A percentile compares a stretch with the other conserved stretches of the same genome.
Conservation (phyloP, 2,888 invertebrate species). For the Dyspetes luteomarginatus region DNA sequence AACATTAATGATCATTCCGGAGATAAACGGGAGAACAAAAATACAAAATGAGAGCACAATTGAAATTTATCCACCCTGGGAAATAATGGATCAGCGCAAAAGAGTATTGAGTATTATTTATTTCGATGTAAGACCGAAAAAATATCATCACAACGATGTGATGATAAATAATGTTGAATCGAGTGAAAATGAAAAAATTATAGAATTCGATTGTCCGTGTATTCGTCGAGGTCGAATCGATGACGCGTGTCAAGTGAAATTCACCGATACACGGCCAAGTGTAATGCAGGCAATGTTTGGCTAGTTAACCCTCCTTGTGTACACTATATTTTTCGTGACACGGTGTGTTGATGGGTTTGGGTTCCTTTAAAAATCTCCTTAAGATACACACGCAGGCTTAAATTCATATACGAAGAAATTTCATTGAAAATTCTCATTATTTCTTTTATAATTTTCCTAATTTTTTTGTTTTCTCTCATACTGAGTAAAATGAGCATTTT, state of each 20-base stretch:
- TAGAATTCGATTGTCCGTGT: slow-evolving; percentile 75
- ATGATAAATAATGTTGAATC: background rate
- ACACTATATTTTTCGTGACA: too few species aligned
- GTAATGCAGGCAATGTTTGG: slow-evolving; percentile 72
- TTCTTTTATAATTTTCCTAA: background rate
- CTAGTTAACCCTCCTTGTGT: too few species aligned
- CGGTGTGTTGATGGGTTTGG: too few species aligned
- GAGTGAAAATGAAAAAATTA: slow-evolving; percentile 14
- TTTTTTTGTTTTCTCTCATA: background rate
- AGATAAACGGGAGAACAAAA: slow-evolving; percentile 71
- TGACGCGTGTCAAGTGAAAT: slow-evolving; percentile 69
- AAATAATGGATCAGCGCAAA: slow-evolving; percentile 69
- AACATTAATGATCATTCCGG: slow-evolving; percentile 73
- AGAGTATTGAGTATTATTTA: slow-evolving; percentile 70
- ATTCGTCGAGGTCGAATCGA: slow-evolving; percentile 65
- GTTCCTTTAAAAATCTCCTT: too few species aligned
- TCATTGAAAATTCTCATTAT: background rate
- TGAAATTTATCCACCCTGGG: slow-evolving; percentile 77
- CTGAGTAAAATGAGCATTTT: background rate
- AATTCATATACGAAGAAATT: background rate
- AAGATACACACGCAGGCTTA: too few species aligned
- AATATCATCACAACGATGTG: background rate
- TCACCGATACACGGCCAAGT: slow-evolving; percentile 70
- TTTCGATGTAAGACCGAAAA: slow-evolving; percentile 62
- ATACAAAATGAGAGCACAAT: slow-evolving; percentile 66